These are phyloP conservation scores for Corythornis cristatus DNA, from an alignment of 2,113 vertebrate genomes.

Conservation along the genomic window DNA sequence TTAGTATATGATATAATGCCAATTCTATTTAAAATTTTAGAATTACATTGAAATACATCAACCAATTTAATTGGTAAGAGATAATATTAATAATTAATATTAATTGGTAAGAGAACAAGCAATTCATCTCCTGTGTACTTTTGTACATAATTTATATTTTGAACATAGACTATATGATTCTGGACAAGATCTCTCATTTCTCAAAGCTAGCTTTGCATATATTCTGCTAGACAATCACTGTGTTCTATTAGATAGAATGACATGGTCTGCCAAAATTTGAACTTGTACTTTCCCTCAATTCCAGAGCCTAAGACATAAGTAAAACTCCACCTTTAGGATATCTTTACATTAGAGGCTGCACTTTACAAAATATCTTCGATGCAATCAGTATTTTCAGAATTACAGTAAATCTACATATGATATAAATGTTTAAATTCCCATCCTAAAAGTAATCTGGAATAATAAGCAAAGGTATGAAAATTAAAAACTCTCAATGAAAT, in stretches of 20 bases:
- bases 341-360: background rate
- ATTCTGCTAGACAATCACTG: background rate
- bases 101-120: background rate
- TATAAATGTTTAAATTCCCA: background rate
- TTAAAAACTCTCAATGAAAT: background rate
- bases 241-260: background rate
- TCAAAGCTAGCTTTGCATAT: background rate
- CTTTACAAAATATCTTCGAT: background rate
- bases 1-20: background rate
- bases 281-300: background rate
- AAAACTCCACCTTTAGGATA: background rate
- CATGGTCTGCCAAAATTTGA: background rate
- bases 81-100: background rate
- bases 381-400: background rate
- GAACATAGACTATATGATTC: background rate
- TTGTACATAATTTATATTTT: background rate
- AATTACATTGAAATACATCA: background rate
- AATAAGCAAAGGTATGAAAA: background rate
- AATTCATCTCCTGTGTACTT: background rate
- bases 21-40: background rate
- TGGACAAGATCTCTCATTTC: background rate
- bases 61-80: background rate
- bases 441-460: background rate
- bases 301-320: fast-evolving
- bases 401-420: background rate